Percentiles rank a stretch among this genome's conserved stretches.
Evolutionary conservation across 2,113 vertebrate species (phyloP).

Genomic region (Fulica atra): DNA sequence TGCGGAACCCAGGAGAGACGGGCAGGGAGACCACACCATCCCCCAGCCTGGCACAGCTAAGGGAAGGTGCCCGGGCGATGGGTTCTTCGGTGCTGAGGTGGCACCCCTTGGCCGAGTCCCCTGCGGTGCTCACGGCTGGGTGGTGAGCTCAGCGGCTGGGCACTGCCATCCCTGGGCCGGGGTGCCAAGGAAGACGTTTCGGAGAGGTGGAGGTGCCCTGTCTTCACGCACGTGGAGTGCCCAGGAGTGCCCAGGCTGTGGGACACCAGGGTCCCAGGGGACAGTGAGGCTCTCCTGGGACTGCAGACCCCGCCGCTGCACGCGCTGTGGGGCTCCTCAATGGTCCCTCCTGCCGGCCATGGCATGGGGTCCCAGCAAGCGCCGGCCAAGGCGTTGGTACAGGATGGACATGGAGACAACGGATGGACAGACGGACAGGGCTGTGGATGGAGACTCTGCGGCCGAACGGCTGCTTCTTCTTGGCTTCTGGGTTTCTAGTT

Average conservation of each 20-base stretch:
- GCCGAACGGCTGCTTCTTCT: constrained; percentile 54
- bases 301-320: background rate
- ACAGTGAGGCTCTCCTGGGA: background rate
- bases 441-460: constrained; percentile 51
- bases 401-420: constrained; percentile 53
- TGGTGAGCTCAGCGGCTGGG: background rate
- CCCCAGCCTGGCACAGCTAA: accelerated
- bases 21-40: background rate
- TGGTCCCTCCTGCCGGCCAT: background rate
- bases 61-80: accelerated
- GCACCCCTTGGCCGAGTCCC: background rate
- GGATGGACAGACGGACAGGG: constrained; percentile 32
- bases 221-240: background rate
- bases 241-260: accelerated
- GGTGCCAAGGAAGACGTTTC: background rate
- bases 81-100: background rate
- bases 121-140: background rate
- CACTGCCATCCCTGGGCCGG: background rate
- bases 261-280: background rate
- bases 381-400: background rate
- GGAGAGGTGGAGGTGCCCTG: background rate
- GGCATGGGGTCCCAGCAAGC: background rate
- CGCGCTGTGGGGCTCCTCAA: accelerated
- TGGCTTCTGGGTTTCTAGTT: constrained; percentile 68
- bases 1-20: background rate